These are phyloP conservation scores for Malurus cyaneus DNA, from an alignment of 2,113 vertebrate genomes.

Conservation along the genomic window DNA sequence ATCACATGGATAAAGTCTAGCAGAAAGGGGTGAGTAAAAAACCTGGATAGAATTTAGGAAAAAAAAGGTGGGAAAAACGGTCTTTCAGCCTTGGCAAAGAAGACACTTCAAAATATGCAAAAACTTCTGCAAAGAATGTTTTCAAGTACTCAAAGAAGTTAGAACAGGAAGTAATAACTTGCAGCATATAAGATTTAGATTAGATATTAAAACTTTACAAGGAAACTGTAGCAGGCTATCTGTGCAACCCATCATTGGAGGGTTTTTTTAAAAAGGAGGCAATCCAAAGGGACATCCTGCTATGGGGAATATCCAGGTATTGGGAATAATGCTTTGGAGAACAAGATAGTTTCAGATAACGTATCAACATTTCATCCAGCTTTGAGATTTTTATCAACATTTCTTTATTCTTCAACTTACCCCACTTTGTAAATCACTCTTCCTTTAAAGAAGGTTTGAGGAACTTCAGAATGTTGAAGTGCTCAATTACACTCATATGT, in stretches of 20 bases:
- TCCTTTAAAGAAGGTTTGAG: slow-evolving; percentile 9
- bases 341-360: neutral
- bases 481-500: neutral
- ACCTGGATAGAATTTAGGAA: neutral
- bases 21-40: neutral
- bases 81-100: neutral
- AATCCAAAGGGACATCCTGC: neutral
- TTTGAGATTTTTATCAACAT: neutral
- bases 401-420: neutral
- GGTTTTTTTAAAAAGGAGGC: rapidly evolving
- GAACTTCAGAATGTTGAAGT: neutral
- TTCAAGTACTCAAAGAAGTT: neutral
- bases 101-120: neutral
- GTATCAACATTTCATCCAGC: neutral
- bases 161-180: neutral
- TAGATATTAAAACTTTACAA: neutral
- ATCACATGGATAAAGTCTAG: neutral
- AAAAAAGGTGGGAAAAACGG: neutral
- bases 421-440: neutral
- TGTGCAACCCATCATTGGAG: neutral
- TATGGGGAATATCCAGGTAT: neutral
- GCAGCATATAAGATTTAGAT: neutral
- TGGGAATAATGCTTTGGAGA: neutral
- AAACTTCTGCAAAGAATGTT: neutral
- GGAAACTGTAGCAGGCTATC: neutral